Conservation (phyloP, 1,140 invertebrate species). For the Bombus superbus region DNA sequence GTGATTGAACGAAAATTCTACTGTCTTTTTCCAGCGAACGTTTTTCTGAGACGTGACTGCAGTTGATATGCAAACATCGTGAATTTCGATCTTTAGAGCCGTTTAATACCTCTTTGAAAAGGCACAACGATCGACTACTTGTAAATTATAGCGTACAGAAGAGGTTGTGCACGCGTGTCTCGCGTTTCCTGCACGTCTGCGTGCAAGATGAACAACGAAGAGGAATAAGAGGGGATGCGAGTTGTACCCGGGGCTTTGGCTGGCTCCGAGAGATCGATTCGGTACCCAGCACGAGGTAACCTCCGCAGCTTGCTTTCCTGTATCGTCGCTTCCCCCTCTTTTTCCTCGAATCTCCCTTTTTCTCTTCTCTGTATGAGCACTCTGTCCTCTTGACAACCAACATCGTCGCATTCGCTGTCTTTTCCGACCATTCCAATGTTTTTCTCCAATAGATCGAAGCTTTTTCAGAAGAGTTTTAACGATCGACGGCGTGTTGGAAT, state of each 20-base stretch:
- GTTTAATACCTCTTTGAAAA: neutral
- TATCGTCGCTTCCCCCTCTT: slow-evolving; percentile 57
- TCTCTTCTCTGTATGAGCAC: slow-evolving; percentile 50
- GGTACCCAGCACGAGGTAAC: slow-evolving; percentile 61
- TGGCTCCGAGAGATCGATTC: slow-evolving; percentile 69
- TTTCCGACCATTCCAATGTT: slow-evolving; percentile 15
- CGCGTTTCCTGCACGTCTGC: neutral
- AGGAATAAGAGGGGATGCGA: slow-evolving; percentile 15
- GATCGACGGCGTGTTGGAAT: neutral
- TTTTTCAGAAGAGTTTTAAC: neutral
- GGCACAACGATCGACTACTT: slow-evolving; percentile 20
- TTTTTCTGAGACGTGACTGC: neutral
- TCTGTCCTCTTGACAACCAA: slow-evolving; percentile 59
- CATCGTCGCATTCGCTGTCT: slow-evolving; percentile 20
- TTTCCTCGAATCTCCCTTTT: slow-evolving; percentile 60
- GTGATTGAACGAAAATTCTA: neutral
- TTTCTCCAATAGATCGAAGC: neutral
- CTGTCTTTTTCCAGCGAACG: no score
- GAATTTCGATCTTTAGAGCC: slow-evolving; percentile 19
- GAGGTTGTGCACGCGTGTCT: slow-evolving; percentile 4
- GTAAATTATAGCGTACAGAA: slow-evolving; percentile 11
- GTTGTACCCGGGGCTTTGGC: slow-evolving; percentile 50
- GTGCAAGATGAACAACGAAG: neutral
- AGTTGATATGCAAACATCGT: slow-evolving; percentile 1
- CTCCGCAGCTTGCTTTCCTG: slow-evolving; percentile 47